Conservation (phyloP, 92 coral and sea anemone species). For the Phymanthus crucifer region DNA sequence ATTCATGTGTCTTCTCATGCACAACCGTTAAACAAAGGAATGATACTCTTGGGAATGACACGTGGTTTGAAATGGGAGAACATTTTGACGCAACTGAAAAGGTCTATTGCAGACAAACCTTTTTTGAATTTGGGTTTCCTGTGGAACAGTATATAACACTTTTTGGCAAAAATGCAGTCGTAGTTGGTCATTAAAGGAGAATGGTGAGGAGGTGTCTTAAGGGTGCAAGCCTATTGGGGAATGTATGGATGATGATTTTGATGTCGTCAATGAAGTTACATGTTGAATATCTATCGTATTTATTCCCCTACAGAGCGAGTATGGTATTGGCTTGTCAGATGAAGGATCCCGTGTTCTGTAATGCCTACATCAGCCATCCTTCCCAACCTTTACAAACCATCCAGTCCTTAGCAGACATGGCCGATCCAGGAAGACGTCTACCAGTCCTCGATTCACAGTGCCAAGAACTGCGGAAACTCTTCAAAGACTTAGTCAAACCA, state of each 20-base stretch:
- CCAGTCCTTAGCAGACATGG: constrained; percentile 58
- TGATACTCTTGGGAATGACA: too few relatives aligned
- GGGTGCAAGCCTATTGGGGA: neutral
- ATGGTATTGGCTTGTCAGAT: constrained; percentile 72
- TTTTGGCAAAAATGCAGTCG: too few relatives aligned
- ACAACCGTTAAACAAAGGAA: too few relatives aligned
- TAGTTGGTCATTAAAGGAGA: too few relatives aligned
- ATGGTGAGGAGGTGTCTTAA: too few relatives aligned
- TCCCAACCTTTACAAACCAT: constrained; percentile 47
- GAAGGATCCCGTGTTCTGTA: constrained; percentile 49
- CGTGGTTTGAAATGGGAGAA: too few relatives aligned
- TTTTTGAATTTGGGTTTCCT: neutral
- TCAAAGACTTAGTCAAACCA: constrained; percentile 92
- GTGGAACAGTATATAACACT: neutral
- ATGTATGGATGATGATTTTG: neutral
- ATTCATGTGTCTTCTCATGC: too few relatives aligned
- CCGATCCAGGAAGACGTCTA: constrained; percentile 90
- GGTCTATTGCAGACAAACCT: neutral
- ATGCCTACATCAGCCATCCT: constrained; percentile 40
- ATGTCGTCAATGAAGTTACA: neutral
- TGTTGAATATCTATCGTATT: neutral
- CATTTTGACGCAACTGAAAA: too few relatives aligned
- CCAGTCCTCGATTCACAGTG: constrained; percentile 76
- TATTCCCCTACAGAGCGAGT: constrained; percentile 62
- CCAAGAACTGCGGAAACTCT: constrained; percentile 86